Conservation (phyloP, 2,113 vertebrate genomes). For the Smithornis capensis region DNA sequence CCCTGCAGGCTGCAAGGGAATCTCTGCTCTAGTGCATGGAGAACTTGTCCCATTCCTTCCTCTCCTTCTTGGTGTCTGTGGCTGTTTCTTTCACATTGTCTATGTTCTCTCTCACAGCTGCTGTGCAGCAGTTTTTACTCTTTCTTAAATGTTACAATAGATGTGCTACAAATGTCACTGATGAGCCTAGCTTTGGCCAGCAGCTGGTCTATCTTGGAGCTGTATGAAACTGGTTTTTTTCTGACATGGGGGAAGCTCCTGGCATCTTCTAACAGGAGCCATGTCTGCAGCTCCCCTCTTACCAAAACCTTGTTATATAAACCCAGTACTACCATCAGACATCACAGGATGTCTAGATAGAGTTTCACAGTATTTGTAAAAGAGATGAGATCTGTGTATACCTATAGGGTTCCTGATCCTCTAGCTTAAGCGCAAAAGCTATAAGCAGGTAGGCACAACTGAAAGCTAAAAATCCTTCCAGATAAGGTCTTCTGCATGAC, state of each 20-base stretch:
- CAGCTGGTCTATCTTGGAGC: neutral
- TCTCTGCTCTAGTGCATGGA: neutral
- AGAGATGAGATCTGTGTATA: neutral
- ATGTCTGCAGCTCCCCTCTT: neutral
- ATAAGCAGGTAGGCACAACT: neutral
- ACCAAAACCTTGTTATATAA: neutral
- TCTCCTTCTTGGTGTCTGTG: neutral
- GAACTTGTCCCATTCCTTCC: neutral
- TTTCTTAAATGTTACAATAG: neutral
- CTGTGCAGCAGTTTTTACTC: neutral
- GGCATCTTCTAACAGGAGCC: neutral
- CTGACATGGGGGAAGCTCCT: neutral
- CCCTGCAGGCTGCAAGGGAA: neutral
- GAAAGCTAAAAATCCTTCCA: neutral
- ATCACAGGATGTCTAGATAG: neutral
- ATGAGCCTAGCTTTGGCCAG: neutral
- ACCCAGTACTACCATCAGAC: neutral
- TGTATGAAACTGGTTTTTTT: neutral
- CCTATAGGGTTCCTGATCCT: neutral
- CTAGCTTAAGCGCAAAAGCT: neutral
- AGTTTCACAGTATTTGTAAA: neutral
- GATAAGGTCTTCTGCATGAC: neutral
- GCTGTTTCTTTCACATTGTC: neutral
- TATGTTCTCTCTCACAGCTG: neutral
- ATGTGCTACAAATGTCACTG: neutral